A percentile compares a stretch with the other conserved stretches of the same genome.
Evolutionary conservation across 2,888 invertebrate species (phyloP).

Genomic region (Melieria omissa): DNA sequence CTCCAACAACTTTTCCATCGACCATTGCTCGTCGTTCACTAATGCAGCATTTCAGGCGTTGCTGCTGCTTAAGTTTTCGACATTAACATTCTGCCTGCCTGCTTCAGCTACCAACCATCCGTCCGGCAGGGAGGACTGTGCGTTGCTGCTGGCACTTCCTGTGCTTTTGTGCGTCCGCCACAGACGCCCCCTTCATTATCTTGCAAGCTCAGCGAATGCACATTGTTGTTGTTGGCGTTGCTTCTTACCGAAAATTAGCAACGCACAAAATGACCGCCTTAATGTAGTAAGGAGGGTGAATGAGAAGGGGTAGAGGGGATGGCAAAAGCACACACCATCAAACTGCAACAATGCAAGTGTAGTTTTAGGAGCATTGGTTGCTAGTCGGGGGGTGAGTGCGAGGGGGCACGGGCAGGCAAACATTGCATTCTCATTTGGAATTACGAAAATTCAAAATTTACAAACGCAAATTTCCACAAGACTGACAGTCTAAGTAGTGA

Average conservation of each 20-base stretch:
- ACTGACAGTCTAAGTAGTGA: conserved; percentile 41
- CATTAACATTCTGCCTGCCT: conserved; percentile 41
- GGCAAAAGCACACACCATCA: conserved; percentile 7
- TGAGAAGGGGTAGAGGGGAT: conserved; percentile 4
- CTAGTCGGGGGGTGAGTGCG: not conserved
- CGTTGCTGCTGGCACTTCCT: not conserved
- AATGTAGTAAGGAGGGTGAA: conserved; percentile 14
- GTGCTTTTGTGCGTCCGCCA: conserved; percentile 26
- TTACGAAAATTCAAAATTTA: conserved; percentile 64
- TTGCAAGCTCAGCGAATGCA: not conserved
- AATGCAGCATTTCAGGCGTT: conserved; percentile 9
- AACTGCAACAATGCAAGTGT: conserved; percentile 28
- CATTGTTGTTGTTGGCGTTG: conserved; percentile 38
- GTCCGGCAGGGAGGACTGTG: too few relatives aligned
- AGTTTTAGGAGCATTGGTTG: conserved; percentile 21
- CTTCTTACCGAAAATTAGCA: conserved; percentile 59
- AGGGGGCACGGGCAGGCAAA: conserved; percentile 13
- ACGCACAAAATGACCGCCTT: conserved; percentile 63
- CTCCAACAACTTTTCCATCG: not conserved
- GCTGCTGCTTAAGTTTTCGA: conserved; percentile 46
- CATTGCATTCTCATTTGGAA: conserved; percentile 62
- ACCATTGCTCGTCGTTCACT: not conserved
- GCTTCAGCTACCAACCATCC: not conserved
- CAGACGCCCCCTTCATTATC: conserved; percentile 21
- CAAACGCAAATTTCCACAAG: conserved; percentile 54